Percentiles rank a stretch among this genome's conserved stretches.
Conservation (phyloP, 2,113 vertebrate species). For the Mus musculus region DNA sequence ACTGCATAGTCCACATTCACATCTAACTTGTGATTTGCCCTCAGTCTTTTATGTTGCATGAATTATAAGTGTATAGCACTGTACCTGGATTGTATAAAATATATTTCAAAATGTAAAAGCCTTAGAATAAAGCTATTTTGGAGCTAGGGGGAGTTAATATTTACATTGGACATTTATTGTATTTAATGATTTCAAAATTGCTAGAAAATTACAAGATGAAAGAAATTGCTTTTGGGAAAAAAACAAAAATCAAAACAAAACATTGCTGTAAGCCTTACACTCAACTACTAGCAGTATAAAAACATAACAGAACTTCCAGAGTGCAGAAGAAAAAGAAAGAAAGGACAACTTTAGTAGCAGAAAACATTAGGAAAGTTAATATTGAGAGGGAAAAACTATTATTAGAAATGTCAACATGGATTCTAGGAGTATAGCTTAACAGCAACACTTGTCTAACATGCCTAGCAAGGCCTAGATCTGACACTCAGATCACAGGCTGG, state of each 20-base stretch:
- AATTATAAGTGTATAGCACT: background rate
- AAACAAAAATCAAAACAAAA: background rate
- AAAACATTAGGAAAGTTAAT: slow-evolving; percentile 15
- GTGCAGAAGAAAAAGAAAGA: background rate
- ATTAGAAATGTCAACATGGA: slow-evolving; percentile 12
- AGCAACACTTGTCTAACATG: background rate
- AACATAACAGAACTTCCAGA: background rate
- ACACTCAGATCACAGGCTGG: background rate
- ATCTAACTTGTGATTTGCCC: background rate
- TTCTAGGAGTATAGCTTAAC: background rate
- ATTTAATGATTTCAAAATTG: slow-evolving; percentile 43
- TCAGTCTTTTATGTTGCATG: background rate
- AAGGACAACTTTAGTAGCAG: background rate
- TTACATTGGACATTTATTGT: background rate
- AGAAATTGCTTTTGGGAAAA: background rate
- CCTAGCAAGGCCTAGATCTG: background rate
- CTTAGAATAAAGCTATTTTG: background rate
- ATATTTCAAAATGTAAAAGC: background rate
- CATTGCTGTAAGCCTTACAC: slow-evolving; percentile 15
- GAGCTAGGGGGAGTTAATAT: background rate
- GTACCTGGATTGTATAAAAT: background rate
- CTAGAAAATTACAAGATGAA: slow-evolving; percentile 28
- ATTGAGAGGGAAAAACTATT: background rate
- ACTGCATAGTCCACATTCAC: background rate
- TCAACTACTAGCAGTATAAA: background rate